Base-by-base conservation (phyloP, 2,888 invertebrate genomes). In the Xestia sexstrigata region DNA sequence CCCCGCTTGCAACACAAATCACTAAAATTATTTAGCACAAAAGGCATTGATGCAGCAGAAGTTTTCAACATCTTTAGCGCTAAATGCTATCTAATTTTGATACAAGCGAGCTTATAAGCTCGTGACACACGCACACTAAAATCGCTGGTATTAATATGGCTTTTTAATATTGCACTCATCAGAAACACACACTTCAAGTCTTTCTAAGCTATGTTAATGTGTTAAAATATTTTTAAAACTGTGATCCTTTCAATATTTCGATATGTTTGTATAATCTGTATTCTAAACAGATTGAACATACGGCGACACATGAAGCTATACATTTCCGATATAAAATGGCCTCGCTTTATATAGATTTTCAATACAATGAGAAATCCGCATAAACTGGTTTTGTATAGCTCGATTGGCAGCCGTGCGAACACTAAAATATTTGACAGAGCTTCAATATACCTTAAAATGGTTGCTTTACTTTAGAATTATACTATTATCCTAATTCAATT, bases 401-500 rank as follows among this genome's bases (percentile, higher is more conserved):
- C n/a, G n/a, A n/a, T n/a, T n/a, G n/a, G n/a, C n/a, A n/a, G n/a
- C n/a, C n/a, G n/a, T n/a, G n/a, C n/a, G n/a, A n/a, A n/a, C n/a
- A n/a, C n/a, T n/a, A n/a, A n/a, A n/a, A n/a, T n/a, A n/a, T n/a
- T n/a, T n/a, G n/a, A n/a, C n/a, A 13, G 49, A 45, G 15, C 23
- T 42, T 17, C 42, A 78, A 58, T 52, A 17, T 58, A 13, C 39
- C 23, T 30, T 42, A 49, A 23, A 70, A 58, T 39, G 13, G 3
- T 39, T 26, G 9, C 2, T 55, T 47, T 58, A 26, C 11, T n/a
- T 65, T 20, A 58, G 39, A 35, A 17, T 71, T 47, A 23, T 35
- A 20, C 47, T 66, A 49, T 3, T 35, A 35, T n/a, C 15, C 49
- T 78, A 82, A 70, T 60, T 75, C 52, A 72, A 79, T 68, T 70